phyloP scores from a whole-genome alignment of 2,113 vertebrate genomes.

The Sterrhoptilus dennistouni region DNA sequence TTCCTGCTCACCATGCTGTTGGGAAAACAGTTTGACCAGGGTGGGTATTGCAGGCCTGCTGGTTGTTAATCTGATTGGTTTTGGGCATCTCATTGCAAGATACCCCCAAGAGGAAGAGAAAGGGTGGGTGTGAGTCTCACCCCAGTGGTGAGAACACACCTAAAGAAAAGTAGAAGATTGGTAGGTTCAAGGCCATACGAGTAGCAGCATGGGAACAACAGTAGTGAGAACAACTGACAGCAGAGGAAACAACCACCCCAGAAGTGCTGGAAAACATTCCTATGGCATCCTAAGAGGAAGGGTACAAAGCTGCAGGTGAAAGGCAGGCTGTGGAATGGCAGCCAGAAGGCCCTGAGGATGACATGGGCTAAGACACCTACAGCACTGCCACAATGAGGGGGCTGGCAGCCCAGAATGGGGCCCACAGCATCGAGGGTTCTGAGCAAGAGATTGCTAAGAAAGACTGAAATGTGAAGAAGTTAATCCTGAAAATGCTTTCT shows the following conservation, averaged over 20 bases:
- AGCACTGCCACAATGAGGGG: neutral
- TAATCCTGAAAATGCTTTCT: neutral
- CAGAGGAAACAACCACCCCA: neutral
- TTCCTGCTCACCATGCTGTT: fast-evolving
- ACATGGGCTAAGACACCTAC: neutral
- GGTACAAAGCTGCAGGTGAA: neutral
- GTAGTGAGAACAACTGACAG: neutral
- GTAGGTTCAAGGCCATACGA: neutral
- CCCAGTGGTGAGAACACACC: neutral
- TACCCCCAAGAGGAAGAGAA: neutral
- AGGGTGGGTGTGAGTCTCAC: neutral
- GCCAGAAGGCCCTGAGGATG: neutral
- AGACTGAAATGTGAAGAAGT: neutral
- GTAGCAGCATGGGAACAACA: neutral
- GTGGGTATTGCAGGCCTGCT: neutral
- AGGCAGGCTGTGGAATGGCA: neutral
- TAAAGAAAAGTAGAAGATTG: neutral
- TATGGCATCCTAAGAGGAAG: neutral
- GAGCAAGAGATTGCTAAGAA: neutral
- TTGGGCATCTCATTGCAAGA: neutral
- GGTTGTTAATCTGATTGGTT: neutral
- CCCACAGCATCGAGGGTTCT: neutral
- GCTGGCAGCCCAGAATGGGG: neutral
- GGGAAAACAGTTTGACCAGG: neutral
- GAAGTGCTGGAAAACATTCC: neutral